These are phyloP conservation scores for Acrocephalus scirpaceus DNA, from an alignment of 2,797 vertebrate species.

Conservation along the genomic window DNA sequence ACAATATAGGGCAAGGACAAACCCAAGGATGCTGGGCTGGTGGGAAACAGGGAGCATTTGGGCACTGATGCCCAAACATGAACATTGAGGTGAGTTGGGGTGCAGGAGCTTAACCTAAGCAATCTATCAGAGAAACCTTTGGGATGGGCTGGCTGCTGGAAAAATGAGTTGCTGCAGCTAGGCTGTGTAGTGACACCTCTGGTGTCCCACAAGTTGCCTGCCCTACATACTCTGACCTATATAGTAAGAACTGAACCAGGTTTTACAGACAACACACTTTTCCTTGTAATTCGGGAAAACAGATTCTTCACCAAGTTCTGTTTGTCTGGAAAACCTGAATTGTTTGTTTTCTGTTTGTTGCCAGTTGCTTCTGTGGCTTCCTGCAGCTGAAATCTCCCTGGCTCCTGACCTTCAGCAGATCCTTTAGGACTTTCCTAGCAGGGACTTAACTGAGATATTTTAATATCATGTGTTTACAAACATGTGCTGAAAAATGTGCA, in stretches of 20 bases:
- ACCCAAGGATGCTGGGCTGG: background rate
- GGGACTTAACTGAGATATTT: background rate
- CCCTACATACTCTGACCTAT: slow-evolving; percentile 38
- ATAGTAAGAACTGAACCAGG: background rate
- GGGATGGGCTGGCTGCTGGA: background rate
- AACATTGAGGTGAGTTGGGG: background rate
- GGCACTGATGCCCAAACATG: background rate
- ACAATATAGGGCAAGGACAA: background rate
- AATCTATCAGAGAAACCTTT: background rate
- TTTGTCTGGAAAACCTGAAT: background rate
- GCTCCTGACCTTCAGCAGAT: background rate
- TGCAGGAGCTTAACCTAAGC: background rate
- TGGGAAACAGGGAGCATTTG: background rate
- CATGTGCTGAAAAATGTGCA: background rate
- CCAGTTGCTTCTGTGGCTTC: background rate
- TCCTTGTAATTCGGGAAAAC: background rate
- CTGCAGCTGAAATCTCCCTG: background rate
- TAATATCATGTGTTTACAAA: background rate
- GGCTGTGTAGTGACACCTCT: background rate
- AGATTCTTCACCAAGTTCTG: background rate
- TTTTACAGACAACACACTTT: background rate
- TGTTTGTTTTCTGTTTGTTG: background rate
- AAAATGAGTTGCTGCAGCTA: background rate
- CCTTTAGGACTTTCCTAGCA: background rate
- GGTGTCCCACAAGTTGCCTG: background rate